Evolutionary conservation across 1,140 invertebrate genomes (phyloP).

Genomic region (Druon quercuslanigerum): DNA sequence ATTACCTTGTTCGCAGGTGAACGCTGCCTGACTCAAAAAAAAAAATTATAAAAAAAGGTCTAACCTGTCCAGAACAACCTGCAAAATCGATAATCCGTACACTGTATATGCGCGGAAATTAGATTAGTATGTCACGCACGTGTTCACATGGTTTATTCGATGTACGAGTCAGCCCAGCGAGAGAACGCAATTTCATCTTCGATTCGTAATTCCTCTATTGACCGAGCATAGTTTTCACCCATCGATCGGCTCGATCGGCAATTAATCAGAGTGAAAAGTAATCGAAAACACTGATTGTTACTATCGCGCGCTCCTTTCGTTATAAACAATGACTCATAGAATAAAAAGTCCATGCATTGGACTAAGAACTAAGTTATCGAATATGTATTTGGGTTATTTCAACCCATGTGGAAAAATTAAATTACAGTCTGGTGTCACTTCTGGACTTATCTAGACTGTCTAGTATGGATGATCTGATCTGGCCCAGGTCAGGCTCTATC

Average conservation of each 20-base stretch:
- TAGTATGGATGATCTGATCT: no score
- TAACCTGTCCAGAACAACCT: slow-evolving; percentile 1
- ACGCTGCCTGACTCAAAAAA: neutral
- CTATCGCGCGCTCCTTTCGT: neutral
- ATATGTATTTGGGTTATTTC: no score
- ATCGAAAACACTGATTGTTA: neutral
- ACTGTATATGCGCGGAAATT: slow-evolving; percentile 51
- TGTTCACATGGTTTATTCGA: neutral
- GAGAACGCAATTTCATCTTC: slow-evolving; percentile 38
- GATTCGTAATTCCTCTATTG: neutral
- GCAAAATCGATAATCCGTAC: slow-evolving; percentile 28
- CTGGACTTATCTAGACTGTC: no score
- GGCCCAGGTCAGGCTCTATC: no score
- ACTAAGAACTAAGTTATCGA: no score
- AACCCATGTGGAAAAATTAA: no score
- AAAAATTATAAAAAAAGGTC: slow-evolving; percentile 18
- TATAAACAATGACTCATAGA: neutral
- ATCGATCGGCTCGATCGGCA: neutral
- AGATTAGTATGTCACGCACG: slow-evolving; percentile 57
- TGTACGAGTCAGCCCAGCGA: slow-evolving; percentile 5
- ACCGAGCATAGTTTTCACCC: slow-evolving; percentile 28
- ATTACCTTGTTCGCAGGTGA: neutral
- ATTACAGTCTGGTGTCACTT: no score
- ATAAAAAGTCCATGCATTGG: no score
- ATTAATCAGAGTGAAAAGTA: slow-evolving; percentile 27